Evolutionary conservation across 1,140 invertebrate genomes (phyloP).

Genomic region (Hestina assimilis): DNA sequence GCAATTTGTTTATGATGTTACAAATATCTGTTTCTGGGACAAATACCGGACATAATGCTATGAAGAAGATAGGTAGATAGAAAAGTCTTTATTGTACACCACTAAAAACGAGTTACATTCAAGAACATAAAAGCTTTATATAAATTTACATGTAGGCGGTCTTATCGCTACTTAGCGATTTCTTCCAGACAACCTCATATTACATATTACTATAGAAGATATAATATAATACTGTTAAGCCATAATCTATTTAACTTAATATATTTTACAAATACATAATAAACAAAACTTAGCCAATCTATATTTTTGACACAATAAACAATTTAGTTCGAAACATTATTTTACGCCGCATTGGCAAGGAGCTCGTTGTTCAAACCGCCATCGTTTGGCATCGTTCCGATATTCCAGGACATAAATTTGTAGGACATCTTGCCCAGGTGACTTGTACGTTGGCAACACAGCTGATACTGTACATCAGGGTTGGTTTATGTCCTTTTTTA

Average conservation of each 20-base stretch:
- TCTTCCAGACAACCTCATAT: too few relatives aligned
- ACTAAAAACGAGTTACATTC: too few relatives aligned
- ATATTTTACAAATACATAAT: neutral
- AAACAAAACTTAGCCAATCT: conserved; percentile 11
- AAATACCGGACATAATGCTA: too few relatives aligned
- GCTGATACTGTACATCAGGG: conserved; percentile 23
- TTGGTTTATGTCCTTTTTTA: conserved; percentile 10
- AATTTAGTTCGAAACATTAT: conserved; percentile 33
- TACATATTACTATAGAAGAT: too few relatives aligned
- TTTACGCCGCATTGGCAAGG: conserved; percentile 41
- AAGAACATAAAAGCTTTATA: too few relatives aligned
- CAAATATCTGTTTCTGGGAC: too few relatives aligned
- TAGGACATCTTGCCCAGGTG: conserved; percentile 43
- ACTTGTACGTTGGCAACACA: conserved; percentile 41
- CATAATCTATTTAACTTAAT: neutral
- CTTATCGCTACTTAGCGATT: too few relatives aligned
- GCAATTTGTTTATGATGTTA: too few relatives aligned
- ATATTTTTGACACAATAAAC: conserved; percentile 19
- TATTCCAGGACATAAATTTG: conserved; percentile 45
- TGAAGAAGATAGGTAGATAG: too few relatives aligned
- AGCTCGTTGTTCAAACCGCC: conserved; percentile 40
- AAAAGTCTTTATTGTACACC: too few relatives aligned
- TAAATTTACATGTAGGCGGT: too few relatives aligned
- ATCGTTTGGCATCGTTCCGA: conserved; percentile 50
- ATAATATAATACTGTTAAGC: too few relatives aligned